These are phyloP conservation scores for Leucophenga maculata DNA, from an alignment of 2,888 invertebrate genomes.

Conservation along the genomic window DNA sequence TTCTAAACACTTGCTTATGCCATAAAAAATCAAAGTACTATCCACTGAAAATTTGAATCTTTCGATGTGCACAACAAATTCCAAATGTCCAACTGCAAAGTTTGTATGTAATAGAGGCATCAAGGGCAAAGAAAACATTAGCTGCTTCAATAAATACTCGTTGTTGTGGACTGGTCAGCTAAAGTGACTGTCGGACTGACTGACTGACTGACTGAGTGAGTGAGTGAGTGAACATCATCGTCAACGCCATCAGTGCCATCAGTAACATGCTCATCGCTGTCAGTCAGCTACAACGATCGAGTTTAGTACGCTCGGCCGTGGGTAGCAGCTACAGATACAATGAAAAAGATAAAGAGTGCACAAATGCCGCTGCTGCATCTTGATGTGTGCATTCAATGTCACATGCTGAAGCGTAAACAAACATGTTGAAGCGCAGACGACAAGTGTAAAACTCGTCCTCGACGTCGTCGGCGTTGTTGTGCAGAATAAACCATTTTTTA, in stretches of 20 bases:
- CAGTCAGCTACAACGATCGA: no score
- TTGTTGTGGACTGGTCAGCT: no score
- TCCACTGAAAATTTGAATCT: no score
- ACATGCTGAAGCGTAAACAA: slow-evolving; percentile 68
- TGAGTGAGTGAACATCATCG: slow-evolving; percentile 16
- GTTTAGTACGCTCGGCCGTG: no score
- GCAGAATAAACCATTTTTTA: neutral
- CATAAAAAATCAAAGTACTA: no score
- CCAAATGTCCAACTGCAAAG: neutral
- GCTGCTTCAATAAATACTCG: neutral
- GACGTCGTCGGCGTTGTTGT: neutral
- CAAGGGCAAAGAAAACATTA: slow-evolving; percentile 21
- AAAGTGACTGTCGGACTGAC: no score
- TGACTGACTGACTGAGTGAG: neutral
- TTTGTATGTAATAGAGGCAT: slow-evolving; percentile 11
- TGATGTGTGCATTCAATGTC: slow-evolving; percentile 30
- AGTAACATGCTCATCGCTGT: slow-evolving; percentile 5
- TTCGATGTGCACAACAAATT: no score
- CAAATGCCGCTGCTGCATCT: neutral
- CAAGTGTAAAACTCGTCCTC: slow-evolving; percentile 16
- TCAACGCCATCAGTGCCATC: slow-evolving; percentile 10
- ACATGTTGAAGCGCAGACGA: slow-evolving; percentile 53
- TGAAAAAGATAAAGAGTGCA: no score
- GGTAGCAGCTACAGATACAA: no score
- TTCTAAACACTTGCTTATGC: no score